Percentiles rank a stretch among this genome's conserved stretches.
Conservation (phyloP, 2,797 vertebrate species). For the Iguana delicatissima region DNA sequence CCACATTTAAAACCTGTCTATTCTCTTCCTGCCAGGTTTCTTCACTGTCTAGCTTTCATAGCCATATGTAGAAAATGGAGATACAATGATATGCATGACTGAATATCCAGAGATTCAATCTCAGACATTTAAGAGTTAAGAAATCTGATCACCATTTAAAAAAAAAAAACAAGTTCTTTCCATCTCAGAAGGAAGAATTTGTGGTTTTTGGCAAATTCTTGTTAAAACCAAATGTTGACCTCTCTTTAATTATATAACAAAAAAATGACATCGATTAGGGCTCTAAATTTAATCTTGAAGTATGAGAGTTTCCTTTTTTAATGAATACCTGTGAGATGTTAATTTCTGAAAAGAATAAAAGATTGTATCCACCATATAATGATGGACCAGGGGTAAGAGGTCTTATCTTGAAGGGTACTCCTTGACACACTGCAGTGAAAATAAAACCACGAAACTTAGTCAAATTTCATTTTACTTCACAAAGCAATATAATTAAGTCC, state of each 20-base stretch:
- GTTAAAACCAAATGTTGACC: background rate
- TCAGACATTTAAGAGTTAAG: background rate
- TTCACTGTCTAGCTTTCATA: too few relatives aligned
- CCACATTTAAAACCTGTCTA: too few relatives aligned
- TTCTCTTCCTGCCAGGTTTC: too few relatives aligned
- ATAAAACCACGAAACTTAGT: conserved; percentile 31
- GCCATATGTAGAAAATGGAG: too few relatives aligned
- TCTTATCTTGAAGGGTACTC: background rate
- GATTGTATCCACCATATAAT: background rate
- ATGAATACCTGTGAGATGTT: conserved; percentile 3
- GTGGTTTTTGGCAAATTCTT: background rate
- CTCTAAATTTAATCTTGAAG: background rate
- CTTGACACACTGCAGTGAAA: conserved; percentile 30
- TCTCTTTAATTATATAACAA: background rate
- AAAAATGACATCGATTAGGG: background rate
- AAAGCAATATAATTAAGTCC: conserved; percentile 48
- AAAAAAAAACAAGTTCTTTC: background rate
- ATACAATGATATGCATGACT: too few relatives aligned
- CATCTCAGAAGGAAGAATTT: background rate
- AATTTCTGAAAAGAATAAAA: conserved; percentile 29
- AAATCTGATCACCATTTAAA: background rate
- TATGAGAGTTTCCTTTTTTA: background rate
- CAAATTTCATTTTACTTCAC: conserved; percentile 50
- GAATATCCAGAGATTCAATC: background rate
- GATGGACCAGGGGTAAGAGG: background rate